These are phyloP conservation scores for Stenodema calcarata DNA, from an alignment of 2,888 invertebrate species.

Conservation along the genomic window DNA sequence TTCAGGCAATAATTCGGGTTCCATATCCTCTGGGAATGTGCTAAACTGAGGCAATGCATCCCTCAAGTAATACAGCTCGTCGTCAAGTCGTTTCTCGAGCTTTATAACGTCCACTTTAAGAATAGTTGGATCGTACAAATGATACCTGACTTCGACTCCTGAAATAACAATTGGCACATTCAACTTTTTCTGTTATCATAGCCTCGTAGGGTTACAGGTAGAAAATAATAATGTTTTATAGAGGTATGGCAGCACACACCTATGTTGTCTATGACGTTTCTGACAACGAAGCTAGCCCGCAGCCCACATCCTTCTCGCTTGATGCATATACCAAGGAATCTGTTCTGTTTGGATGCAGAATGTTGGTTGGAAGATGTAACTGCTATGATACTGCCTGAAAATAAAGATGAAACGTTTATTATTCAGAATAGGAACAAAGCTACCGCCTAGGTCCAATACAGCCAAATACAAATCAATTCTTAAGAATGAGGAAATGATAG, in stretches of 20 bases:
- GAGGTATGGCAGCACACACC: constrained; percentile 58
- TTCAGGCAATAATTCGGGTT: constrained; percentile 78
- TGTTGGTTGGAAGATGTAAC: constrained; percentile 87
- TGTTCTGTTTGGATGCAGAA: constrained; percentile 80
- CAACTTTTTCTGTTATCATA: too few species aligned
- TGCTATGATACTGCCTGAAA: constrained; percentile 82
- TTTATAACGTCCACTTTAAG: constrained; percentile 87
- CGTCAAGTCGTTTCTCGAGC: constrained; percentile 91
- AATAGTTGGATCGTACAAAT: constrained; percentile 92
- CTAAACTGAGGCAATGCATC: constrained; percentile 92
- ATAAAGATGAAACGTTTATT: too few species aligned
- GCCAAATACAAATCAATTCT: too few species aligned
- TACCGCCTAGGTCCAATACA: too few species aligned
- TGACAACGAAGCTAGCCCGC: constrained; percentile 81
- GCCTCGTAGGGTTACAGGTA: too few species aligned
- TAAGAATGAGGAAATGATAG: background rate
- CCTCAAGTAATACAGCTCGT: constrained; percentile 83
- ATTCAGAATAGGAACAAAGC: too few species aligned
- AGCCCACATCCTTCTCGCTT: constrained; percentile 82
- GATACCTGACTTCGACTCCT: constrained; percentile 75
- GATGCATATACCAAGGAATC: constrained; percentile 95
- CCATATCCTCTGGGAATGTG: constrained; percentile 92
- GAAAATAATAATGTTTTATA: too few species aligned
- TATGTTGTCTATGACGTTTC: constrained; percentile 90
- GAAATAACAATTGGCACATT: constrained; percentile 52